Evolutionary conservation across 2,113 vertebrate genomes (phyloP), one percentile per base, ranked within the genome.

Genomic region (Tenebrosternarchus preto): DNA sequence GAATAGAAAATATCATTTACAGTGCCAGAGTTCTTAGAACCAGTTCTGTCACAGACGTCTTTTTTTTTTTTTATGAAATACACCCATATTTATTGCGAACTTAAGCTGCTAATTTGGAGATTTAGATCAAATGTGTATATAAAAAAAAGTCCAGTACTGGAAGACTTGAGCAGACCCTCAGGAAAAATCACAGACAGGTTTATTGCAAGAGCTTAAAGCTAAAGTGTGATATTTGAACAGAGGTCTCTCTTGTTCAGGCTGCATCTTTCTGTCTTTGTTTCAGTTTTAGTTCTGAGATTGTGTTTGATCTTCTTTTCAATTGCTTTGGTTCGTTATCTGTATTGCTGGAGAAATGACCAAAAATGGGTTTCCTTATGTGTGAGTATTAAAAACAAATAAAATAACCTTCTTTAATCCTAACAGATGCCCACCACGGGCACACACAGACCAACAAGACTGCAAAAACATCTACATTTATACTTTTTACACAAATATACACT

Each of bases 51-150:
- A 29, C 69, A 72, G 25, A 60, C 33, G 25, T 68, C 64, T 39
- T 22, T 60, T n/a, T n/a, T n/a, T n/a, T n/a, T n/a, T n/a, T n/a
- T n/a, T n/a, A 24, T 3, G 22, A 66, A 36, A 25, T 46, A 73
- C 53, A 61, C 29, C 1, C 8, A 29, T 67, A n/a, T 85, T 89
- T 88, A 90, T 87, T 92, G 88, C 91, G 80, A 88, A 86, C 39
- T 90, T 88, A 92, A 91, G 83, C 86, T 88, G 89, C 89, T 88
- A 85, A 90, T 36, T 36, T 36, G 77, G 75, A 77, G 68, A 39
- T 77, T 84, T 67, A 50, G 29, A 39, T 9, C 56, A 9, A 17
- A 46, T 29, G n/a, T 25, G 15, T 50, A 50, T 50, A 50, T 12
- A 72, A 39, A 1, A 60, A 59, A 50, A 80, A 56, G 9, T 43